Conservation (phyloP, 2,113 vertebrate genomes). For the Phodopus roborovskii region DNA sequence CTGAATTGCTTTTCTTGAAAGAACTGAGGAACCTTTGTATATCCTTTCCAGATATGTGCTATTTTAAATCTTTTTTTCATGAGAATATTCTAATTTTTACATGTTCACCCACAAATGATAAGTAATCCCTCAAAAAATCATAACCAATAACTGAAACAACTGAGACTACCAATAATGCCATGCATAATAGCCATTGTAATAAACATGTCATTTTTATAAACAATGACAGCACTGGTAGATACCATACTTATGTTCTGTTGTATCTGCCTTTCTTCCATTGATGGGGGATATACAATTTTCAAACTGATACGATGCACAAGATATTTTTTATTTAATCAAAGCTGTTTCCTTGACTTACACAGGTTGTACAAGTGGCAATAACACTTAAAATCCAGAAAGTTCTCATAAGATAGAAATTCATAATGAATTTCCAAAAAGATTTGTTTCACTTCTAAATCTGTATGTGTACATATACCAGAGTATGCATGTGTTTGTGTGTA, state of each 20-base stretch:
- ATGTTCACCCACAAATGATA: not conserved
- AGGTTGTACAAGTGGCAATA: constrained; percentile 46
- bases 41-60: not conserved
- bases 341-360: not conserved
- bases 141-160: not conserved
- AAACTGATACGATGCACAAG: not conserved
- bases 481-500: not conserved
- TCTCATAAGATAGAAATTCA: not conserved
- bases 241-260: not conserved
- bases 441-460: not conserved
- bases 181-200: not conserved
- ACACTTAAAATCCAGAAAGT: constrained; percentile 26
- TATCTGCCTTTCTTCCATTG: not conserved
- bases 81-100: not conserved
- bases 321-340: constrained; percentile 18
- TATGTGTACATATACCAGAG: not conserved
- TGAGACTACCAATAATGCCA: not conserved
- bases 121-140: not conserved
- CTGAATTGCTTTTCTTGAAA: not conserved
- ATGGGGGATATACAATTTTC: not conserved
- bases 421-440: not conserved
- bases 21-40: not conserved
- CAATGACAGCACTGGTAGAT: not conserved
- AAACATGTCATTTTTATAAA: not conserved
- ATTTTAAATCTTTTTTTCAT: constrained; percentile 33